Percentiles rank a stretch among this genome's conserved stretches.
Evolutionary conservation across 2,113 vertebrate species (phyloP).

Genomic region (Malurus alboscapulatus): DNA sequence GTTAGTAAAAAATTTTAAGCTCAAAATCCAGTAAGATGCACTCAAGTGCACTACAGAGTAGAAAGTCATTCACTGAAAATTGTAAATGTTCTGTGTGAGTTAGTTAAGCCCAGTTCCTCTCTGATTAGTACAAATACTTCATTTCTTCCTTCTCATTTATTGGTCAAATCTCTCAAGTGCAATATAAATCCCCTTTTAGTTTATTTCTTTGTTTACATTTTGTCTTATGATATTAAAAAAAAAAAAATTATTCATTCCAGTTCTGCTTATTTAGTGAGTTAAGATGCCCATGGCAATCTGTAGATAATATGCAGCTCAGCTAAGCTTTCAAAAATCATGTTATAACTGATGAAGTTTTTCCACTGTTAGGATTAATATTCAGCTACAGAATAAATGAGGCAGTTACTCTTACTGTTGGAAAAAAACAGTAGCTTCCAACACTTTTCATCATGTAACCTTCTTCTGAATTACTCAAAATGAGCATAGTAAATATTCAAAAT

Average conservation of each 20-base stretch:
- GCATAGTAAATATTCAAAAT: neutral
- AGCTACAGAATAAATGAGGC: neutral
- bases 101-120: neutral
- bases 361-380: neutral
- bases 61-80: neutral
- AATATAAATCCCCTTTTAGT: neutral
- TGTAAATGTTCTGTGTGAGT: neutral
- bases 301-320: neutral
- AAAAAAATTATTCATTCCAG: neutral
- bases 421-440: neutral
- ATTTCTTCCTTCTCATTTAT: neutral
- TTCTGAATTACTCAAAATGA: neutral
- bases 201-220: neutral
- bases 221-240: neutral
- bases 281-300: neutral
- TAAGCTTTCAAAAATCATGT: neutral
- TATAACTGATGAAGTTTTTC: neutral
- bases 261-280: neutral
- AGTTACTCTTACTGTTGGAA: neutral
- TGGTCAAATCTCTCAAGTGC: neutral
- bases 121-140: neutral
- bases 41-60: neutral
- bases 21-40: constrained; percentile 21
- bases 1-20: constrained; percentile 38
- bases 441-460: neutral